These are phyloP conservation scores for Nasonia longicornis DNA, from an alignment of 1,140 invertebrate species.

Conservation along the genomic window DNA sequence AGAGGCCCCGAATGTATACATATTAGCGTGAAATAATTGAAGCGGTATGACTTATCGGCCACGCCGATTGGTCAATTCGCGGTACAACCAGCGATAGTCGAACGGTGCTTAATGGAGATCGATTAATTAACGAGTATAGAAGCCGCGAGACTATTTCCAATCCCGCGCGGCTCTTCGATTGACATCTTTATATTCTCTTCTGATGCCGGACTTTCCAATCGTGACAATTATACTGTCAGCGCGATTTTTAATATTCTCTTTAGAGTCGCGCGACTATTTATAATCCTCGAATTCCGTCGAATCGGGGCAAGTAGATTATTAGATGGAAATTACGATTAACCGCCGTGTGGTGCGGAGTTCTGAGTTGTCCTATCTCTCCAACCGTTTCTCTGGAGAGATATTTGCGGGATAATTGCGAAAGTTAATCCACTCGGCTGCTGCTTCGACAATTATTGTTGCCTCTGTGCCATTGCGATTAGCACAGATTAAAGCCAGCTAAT, in stretches of 20 bases:
- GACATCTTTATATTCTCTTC: no score
- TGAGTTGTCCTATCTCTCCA: background rate
- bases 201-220: no score
- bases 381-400: background rate
- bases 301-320: background rate
- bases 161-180: background rate
- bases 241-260: no score
- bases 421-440: constrained; percentile 5
- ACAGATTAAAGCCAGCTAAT: background rate
- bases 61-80: constrained; percentile 19
- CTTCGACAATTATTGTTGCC: constrained; percentile 11
- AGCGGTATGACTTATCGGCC: constrained; percentile 15
- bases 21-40: constrained; percentile 37
- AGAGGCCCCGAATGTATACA: background rate
- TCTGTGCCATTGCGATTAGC: background rate
- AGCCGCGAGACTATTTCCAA: constrained; percentile 1
- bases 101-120: constrained; percentile 23
- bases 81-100: background rate
- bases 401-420: constrained; percentile 10
- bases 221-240: no score
- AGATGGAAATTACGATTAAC: constrained; percentile 4
- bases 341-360: no score
- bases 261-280: background rate
- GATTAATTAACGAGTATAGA: constrained; percentile 30
- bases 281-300: background rate